Conservation (phyloP, 2,113 vertebrate genomes). For the Phainopepla nitens region DNA sequence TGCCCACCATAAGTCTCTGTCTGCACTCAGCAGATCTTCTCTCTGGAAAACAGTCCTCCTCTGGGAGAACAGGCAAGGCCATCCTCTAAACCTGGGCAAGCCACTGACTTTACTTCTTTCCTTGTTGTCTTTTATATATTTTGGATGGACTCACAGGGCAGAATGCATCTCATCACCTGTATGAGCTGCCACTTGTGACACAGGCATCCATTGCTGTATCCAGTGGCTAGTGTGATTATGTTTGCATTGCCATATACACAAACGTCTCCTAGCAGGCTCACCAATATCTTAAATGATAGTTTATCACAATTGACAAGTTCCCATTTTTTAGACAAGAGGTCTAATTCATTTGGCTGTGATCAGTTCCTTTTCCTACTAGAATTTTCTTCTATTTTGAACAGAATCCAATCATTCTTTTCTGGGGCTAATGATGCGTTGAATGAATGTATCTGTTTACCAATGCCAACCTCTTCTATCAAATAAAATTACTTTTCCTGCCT, state of each 20-base stretch:
- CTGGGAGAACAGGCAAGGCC: background rate
- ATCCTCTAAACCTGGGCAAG: background rate
- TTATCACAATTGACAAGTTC: background rate
- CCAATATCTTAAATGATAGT: background rate
- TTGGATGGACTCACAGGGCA: background rate
- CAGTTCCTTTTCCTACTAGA: background rate
- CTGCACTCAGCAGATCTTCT: background rate
- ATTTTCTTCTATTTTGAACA: background rate
- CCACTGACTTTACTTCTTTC: background rate
- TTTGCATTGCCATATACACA: background rate
- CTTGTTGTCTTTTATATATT: background rate
- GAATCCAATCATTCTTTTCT: conserved; percentile 3
- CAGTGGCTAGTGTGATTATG: background rate
- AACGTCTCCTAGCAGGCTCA: background rate
- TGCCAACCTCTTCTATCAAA: background rate
- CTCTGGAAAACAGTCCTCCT: background rate
- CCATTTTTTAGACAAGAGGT: background rate
- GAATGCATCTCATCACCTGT: background rate
- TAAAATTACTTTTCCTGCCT: conserved; percentile 35
- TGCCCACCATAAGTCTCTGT: background rate
- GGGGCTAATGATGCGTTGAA: conserved; percentile 3
- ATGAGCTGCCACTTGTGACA: background rate
- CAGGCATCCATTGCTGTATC: background rate
- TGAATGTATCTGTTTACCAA: conserved; percentile 33
- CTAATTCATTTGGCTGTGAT: background rate